phyloP scores from a whole-genome alignment of 2,888 invertebrate genomes.

The Stenotaenia linearis region DNA sequence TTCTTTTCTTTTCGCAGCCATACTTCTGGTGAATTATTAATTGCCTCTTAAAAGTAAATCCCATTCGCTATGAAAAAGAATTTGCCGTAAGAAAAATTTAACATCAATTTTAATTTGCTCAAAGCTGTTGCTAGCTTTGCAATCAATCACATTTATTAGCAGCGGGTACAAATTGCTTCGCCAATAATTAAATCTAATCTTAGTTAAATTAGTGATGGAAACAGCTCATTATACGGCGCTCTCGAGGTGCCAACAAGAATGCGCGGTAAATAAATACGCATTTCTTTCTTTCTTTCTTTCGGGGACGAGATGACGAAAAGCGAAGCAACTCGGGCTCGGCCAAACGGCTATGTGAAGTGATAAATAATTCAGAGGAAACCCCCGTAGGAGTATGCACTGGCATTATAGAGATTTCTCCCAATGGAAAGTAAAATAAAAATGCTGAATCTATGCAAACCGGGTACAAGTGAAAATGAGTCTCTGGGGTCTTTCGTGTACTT shows the following conservation, averaged over 20 bases:
- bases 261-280: not conserved
- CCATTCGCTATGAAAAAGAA: no score
- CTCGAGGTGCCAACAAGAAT: not conserved
- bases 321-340: not conserved
- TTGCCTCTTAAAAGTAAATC: not conserved
- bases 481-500: not conserved
- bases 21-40: not conserved
- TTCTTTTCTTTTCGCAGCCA: not conserved
- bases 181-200: not conserved
- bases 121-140: not conserved
- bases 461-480: slow-evolving; percentile 15
- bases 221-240: not conserved
- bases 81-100: not conserved
- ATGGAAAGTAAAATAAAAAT: not conserved
- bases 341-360: not conserved
- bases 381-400: not conserved
- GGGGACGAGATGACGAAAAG: not conserved
- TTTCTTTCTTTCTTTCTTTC: not conserved
- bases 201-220: not conserved
- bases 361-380: slow-evolving; percentile 6
- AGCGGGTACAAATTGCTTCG: not conserved
- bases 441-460: slow-evolving; percentile 1
- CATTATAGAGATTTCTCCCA: slow-evolving; percentile 10
- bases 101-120: not conserved
- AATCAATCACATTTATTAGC: not conserved